Evolutionary conservation across 2,113 vertebrate genomes (phyloP), one percentile per base, ranked within the genome.

Genomic region (Saccopteryx leptura): DNA sequence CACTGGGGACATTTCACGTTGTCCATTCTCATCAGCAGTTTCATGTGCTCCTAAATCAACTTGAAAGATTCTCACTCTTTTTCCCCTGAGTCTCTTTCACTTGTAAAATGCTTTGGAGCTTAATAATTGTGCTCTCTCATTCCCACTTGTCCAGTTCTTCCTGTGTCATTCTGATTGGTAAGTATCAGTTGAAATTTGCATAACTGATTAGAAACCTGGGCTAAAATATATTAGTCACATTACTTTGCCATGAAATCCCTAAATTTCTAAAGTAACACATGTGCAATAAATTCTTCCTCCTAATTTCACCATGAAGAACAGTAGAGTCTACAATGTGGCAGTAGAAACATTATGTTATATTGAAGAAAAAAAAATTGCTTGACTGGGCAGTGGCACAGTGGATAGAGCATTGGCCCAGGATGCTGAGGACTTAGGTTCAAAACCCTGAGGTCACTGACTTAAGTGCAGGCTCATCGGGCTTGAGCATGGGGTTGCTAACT

Each of bases 111-210:
- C 33, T 90, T 61, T 83, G 46, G 33, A 90, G 2, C 1, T 85
- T 74, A 65, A 61, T 48, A 14, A n/a, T 0, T 65, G 6, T 39
- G 24, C 3, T 9, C 14, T 28, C 2, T 2, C 7, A 48, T 4
- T 54, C 28, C 26, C 1, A 9, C 9, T 7, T 9, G 1, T 4
- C 9, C 2, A 23, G 7, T 23, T 28, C 0, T 4, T 84, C 65
- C 21, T 13, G 3, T 80, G 11, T 83, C 26, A 61, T 88, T 88
- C 48, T 82, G 17, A 39, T 9, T 87, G 75, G 60, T 9, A 61
- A 7, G 7, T 60, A 12, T 76, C 21, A 39, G 10, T 60, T 88
- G 21, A 88, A 9, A 15, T 14, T n/a, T 19, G 17, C 26, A 61
- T 28, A 85, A 48, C 46, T 71, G 21, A 60, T 2, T 66, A 9